phyloP scores from a whole-genome alignment of 1,140 invertebrate species.

The Drosophila mojavensis region DNA sequence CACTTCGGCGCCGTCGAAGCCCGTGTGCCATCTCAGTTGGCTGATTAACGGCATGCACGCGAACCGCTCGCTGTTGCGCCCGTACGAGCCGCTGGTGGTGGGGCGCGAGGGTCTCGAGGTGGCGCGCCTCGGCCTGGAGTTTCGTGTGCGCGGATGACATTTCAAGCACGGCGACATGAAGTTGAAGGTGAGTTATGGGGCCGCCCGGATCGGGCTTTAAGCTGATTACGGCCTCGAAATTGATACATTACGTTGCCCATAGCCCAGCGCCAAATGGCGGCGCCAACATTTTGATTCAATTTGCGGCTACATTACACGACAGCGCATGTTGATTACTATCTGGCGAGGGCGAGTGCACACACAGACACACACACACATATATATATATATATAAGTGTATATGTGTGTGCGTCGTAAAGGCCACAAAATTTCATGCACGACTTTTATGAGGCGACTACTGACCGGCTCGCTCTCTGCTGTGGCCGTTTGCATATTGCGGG shows the following conservation, averaged over 20 bases:
- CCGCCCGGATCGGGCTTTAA: constrained; percentile 41
- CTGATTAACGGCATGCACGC: constrained; percentile 94
- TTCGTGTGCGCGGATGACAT: constrained; percentile 90
- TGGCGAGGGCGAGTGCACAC: constrained; percentile 55
- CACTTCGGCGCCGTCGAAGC: constrained; percentile 92
- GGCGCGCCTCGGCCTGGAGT: constrained; percentile 89
- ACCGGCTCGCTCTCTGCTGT: constrained; percentile 12
- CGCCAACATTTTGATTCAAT: constrained; percentile 69
- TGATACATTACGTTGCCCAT: constrained; percentile 65
- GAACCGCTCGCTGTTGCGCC: constrained; percentile 84
- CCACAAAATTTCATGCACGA: constrained; percentile 75
- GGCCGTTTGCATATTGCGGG: too few species aligned
- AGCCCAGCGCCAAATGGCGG: constrained; percentile 33
- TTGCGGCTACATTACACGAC: constrained; percentile 77
- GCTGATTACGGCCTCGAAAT: constrained; percentile 66
- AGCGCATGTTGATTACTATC: constrained; percentile 80
- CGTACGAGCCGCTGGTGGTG: constrained; percentile 76
- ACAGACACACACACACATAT: constrained; percentile 9
- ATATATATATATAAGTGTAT: constrained; percentile 65
- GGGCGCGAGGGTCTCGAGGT: constrained; percentile 87
- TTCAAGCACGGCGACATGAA: constrained; percentile 93
- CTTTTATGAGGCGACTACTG: constrained; percentile 56
- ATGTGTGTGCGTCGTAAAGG: constrained; percentile 56
- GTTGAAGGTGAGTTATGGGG: constrained; percentile 87
- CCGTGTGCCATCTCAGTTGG: constrained; percentile 93